phyloP scores from a whole-genome alignment of 2,888 invertebrate species.

The Aleiodes alternator region DNA sequence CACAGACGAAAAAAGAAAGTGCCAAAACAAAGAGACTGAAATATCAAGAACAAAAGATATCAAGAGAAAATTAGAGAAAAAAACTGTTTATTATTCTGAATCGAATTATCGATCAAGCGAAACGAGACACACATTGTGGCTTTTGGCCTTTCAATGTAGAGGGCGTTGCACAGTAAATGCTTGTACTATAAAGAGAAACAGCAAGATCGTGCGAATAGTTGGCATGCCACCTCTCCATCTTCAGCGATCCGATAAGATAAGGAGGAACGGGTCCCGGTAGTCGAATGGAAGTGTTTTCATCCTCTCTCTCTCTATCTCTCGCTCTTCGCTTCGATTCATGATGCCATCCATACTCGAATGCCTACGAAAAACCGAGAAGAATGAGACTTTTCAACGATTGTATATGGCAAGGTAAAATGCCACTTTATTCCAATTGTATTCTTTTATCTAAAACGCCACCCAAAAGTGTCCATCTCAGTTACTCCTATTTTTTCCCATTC shows the following conservation, averaged over 20 bases:
- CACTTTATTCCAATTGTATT: constrained; percentile 26
- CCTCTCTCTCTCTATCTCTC: neutral
- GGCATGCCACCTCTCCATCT: constrained; percentile 34
- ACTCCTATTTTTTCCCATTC: neutral
- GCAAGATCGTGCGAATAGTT: constrained; percentile 21
- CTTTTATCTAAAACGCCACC: constrained; percentile 15
- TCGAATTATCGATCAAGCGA: constrained; percentile 23
- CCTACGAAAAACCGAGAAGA: neutral
- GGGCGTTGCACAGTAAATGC: constrained; percentile 8
- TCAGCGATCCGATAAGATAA: constrained; percentile 38
- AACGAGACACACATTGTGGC: constrained; percentile 8
- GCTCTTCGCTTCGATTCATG: neutral
- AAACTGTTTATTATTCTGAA: constrained; percentile 18
- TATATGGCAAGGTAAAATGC: neutral
- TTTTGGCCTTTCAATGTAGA: neutral
- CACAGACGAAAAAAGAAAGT: neutral
- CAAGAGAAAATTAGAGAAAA: neutral
- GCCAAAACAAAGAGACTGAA: neutral
- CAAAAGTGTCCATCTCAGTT: neutral
- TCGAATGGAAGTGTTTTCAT: constrained; percentile 22
- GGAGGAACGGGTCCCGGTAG: neutral
- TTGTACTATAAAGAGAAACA: neutral
- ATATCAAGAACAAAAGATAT: neutral
- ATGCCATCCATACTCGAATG: constrained; percentile 3
- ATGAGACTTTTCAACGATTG: constrained; percentile 18